phyloP scores from a whole-genome alignment of 2,888 invertebrate genomes.

The Plemyria rubiginata region DNA sequence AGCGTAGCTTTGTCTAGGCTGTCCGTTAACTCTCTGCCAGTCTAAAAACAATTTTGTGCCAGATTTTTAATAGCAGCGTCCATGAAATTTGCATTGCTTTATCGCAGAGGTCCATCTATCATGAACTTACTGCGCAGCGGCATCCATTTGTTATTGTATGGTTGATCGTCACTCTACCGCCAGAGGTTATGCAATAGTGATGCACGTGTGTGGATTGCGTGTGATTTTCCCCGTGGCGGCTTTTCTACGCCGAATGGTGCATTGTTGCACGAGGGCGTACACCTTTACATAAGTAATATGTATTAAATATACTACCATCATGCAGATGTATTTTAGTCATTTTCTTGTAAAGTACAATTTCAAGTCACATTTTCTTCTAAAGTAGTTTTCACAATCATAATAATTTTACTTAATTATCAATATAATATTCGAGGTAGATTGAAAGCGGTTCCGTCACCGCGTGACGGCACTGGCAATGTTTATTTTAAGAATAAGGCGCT shows the following conservation, averaged over 20 bases:
- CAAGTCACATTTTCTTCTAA: no score
- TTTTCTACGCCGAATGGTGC: conserved; percentile 22
- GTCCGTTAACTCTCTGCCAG: not conserved
- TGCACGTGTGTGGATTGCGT: conserved; percentile 22
- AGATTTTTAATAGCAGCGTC: not conserved
- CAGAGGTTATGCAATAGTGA: conserved; percentile 17
- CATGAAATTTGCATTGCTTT: not conserved
- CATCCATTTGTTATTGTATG: conserved; percentile 28
- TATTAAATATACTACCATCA: no score
- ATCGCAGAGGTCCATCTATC: conserved; percentile 22
- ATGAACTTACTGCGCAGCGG: conserved; percentile 26
- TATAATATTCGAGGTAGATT: no score
- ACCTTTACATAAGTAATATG: not conserved
- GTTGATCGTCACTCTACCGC: conserved; percentile 23
- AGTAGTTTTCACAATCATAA: not conserved
- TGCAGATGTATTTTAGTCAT: no score
- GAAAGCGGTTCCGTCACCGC: no score
- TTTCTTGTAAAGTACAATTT: no score
- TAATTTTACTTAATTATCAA: no score
- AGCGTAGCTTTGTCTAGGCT: not conserved
- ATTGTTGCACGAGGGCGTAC: conserved; percentile 17
- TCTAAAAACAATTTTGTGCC: not conserved
- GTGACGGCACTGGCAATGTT: no score
- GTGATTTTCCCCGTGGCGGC: conserved; percentile 17
- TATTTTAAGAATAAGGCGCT: not conserved